A percentile compares a stretch with the other conserved stretches of the same genome.
Conservation (phyloP, 2,113 vertebrate genomes). For the Microcebus murinus region DNA sequence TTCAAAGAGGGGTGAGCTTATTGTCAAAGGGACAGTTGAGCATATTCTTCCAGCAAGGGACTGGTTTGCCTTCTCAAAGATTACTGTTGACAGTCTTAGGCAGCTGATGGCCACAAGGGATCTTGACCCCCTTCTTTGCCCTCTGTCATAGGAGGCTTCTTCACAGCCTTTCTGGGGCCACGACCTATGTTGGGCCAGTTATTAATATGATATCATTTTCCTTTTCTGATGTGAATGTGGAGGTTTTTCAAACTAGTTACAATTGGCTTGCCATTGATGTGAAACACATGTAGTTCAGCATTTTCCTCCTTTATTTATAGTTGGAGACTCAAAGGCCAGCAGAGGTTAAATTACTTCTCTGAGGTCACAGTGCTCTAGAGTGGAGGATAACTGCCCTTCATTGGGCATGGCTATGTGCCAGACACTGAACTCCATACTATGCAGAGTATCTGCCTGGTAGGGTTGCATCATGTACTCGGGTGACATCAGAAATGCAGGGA, state of each 20-base stretch:
- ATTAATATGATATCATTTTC: not conserved
- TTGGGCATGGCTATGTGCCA: not conserved
- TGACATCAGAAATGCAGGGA: not conserved
- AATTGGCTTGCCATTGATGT: not conserved
- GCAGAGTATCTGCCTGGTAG: not conserved
- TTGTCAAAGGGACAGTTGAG: not conserved
- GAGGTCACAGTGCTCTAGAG: not conserved
- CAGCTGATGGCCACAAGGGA: not conserved
- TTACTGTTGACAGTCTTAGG: not conserved
- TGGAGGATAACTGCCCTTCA: not conserved
- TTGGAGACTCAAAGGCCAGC: not conserved
- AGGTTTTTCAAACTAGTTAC: not conserved
- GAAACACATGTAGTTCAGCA: not conserved
- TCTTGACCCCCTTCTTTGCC: not conserved
- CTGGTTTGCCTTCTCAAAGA: not conserved
- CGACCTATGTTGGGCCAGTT: not conserved
- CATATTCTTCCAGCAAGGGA: not conserved
- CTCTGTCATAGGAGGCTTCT: not conserved
- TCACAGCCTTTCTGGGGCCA: not conserved
- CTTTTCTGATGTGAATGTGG: not conserved
- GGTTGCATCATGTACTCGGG: not conserved
- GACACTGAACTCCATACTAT: not conserved
- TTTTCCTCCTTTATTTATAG: not conserved
- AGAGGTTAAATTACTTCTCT: not conserved
- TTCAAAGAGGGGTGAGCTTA: not conserved